These are phyloP conservation scores for Uropsilus gracilis DNA, from an alignment of 2,113 vertebrate genomes.

Conservation along the genomic window DNA sequence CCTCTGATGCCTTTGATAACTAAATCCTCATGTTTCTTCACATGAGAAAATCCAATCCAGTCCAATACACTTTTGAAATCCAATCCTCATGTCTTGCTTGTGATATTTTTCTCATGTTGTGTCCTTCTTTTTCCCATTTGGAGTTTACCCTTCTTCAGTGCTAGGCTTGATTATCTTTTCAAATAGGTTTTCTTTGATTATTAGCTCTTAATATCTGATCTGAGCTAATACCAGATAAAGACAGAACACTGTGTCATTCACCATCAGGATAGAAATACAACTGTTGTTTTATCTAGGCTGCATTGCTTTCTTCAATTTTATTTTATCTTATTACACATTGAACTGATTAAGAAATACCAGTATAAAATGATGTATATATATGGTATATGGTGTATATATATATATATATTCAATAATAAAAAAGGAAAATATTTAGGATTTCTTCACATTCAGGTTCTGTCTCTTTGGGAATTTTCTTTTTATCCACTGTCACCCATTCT, in stretches of 20 bases:
- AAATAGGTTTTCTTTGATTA: not conserved
- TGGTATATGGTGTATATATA: too few species aligned
- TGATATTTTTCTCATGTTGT: not conserved
- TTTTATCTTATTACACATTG: conserved; percentile 12
- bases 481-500: not conserved
- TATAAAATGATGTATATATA: too few species aligned
- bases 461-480: not conserved
- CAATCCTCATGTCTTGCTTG: not conserved
- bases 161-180: not conserved
- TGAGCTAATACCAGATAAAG: not conserved
- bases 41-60: not conserved
- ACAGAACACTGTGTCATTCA: not conserved
- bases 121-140: not conserved
- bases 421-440: conserved; percentile 6
- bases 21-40: not conserved
- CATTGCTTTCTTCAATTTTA: not conserved
- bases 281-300: not conserved
- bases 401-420: too few species aligned
- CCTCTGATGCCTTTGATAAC: not conserved
- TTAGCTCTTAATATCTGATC: not conserved
- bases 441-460: not conserved
- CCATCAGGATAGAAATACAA: not conserved
- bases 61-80: too few species aligned
- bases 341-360: too few species aligned
- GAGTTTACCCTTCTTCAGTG: not conserved